Base-by-base conservation (phyloP, 2,797 vertebrate species). In the Dendrocincla tyrannina region DNA sequence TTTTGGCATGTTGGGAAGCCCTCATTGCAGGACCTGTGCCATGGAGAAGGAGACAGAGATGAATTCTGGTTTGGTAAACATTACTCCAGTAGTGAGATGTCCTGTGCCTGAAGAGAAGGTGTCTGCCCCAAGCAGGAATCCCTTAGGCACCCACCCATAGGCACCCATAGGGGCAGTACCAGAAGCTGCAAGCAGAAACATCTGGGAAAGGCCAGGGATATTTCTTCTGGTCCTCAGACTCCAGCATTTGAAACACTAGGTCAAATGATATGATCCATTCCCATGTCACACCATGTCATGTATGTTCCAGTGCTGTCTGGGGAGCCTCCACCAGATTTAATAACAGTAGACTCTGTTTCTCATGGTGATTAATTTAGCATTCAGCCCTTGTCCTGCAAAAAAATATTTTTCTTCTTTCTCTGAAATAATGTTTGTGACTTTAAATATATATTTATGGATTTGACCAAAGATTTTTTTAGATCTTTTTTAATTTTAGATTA, bases 21-120 rank as follows among this genome's bases (percentile, higher is more conserved):
- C 24, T 58, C 3, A 0, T 3, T 39, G 17, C 15, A 59, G 53
- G 44, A 59, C 0, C 0, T 10, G 16, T 0, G 6, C 4, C 11
- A 16, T 39, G 66, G 20, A 56, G 8, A 41, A 85, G 27, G 47
- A 27, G 53, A 37, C 10, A 23, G 25, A 73, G 20, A 20, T 4
- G 56, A 56, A 27, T 8, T 39, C 14, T 58, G n/a, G 1, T 58
- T 55, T 53, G 52, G 46, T 8, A 58, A 19, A 15, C 2, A 1
- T 41, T 33, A 13, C 56, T 82, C 17, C 35, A 37, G 27, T 4
- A 4, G 17, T 1, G 11, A 49, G 41, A 47, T 4, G 2, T 60
- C 28, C 32, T 60, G 0, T 41, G 17, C 27, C 44, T 80, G 35
- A 9, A 35, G 19, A 68, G 32, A 77, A 73, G n/a, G 30, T 37